A percentile compares a stretch with the other conserved stretches of the same genome.
Evolutionary conservation across 2,888 invertebrate species (phyloP).

Genomic region (Agapostemon virescens): DNA sequence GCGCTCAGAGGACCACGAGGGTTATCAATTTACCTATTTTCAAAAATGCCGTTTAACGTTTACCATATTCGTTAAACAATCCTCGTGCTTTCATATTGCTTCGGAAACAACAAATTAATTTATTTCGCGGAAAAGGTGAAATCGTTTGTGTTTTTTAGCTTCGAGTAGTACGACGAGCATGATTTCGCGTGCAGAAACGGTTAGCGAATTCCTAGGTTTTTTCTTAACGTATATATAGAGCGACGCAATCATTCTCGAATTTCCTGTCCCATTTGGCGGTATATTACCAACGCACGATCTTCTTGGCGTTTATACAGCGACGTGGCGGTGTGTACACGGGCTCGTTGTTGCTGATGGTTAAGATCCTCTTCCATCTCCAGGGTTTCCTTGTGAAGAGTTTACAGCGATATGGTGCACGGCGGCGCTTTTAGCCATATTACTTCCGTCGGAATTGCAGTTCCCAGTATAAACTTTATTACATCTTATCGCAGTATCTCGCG

Average conservation of each 20-base stretch:
- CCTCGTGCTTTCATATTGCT: too few species aligned
- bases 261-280: slow-evolving; percentile 16
- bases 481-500: slow-evolving; percentile 40
- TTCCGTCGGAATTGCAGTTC: slow-evolving; percentile 47
- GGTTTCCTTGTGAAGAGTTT: slow-evolving; percentile 49
- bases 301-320: slow-evolving; percentile 13
- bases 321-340: slow-evolving; percentile 2
- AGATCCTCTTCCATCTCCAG: slow-evolving; percentile 54
- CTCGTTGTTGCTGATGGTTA: slow-evolving; percentile 49
- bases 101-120: too few species aligned
- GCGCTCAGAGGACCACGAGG: slow-evolving; percentile 5
- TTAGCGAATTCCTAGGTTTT: not conserved
- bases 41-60: too few species aligned
- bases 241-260: slow-evolving; percentile 18
- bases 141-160: not conserved
- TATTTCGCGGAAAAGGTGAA: not conserved
- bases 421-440: slow-evolving; percentile 56
- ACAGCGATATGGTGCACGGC: slow-evolving; percentile 37
- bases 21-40: too few species aligned
- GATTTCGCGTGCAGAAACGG: not conserved
- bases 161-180: not conserved
- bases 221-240: not conserved
- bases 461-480: slow-evolving; percentile 51
- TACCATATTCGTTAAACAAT: too few species aligned
- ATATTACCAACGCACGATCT: slow-evolving; percentile 33